These are phyloP conservation scores for Portevinia maculata DNA, from an alignment of 2,888 invertebrate genomes.

Conservation along the genomic window DNA sequence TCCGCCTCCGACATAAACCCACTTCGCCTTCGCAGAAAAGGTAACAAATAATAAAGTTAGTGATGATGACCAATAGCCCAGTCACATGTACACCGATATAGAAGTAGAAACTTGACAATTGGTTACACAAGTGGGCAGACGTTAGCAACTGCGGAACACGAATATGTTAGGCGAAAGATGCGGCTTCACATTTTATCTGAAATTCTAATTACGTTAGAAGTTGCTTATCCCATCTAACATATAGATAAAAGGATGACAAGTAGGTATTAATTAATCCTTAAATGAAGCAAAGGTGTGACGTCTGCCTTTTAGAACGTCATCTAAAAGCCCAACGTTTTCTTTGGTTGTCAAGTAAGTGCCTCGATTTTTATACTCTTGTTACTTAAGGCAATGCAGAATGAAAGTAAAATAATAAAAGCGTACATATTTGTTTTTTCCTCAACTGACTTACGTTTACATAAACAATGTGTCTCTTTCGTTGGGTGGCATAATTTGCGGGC, in stretches of 20 bases:
- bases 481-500: background rate
- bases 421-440: background rate
- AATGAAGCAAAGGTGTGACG: too few relatives aligned
- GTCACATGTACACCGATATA: background rate
- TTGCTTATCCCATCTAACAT: too few relatives aligned
- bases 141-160: constrained; percentile 2
- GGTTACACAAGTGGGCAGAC: constrained; percentile 20
- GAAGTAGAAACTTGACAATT: constrained; percentile 26
- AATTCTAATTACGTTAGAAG: constrained; percentile 1
- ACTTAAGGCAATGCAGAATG: background rate
- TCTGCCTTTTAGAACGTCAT: too few relatives aligned
- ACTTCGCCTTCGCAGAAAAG: constrained; percentile 30
- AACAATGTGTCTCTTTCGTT: background rate
- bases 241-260: too few relatives aligned
- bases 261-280: too few relatives aligned
- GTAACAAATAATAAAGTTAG: background rate
- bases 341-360: too few relatives aligned
- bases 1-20: background rate
- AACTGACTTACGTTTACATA: background rate
- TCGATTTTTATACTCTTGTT: background rate
- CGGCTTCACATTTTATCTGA: background rate
- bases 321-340: too few relatives aligned
- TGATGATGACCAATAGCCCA: constrained; percentile 1
- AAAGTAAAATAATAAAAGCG: background rate
- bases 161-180: background rate